A percentile compares a stretch with the other conserved stretches of the same genome.
These are phyloP conservation scores for Lontra canadensis DNA, from an alignment of 2,113 vertebrate species.

Conservation along the genomic window DNA sequence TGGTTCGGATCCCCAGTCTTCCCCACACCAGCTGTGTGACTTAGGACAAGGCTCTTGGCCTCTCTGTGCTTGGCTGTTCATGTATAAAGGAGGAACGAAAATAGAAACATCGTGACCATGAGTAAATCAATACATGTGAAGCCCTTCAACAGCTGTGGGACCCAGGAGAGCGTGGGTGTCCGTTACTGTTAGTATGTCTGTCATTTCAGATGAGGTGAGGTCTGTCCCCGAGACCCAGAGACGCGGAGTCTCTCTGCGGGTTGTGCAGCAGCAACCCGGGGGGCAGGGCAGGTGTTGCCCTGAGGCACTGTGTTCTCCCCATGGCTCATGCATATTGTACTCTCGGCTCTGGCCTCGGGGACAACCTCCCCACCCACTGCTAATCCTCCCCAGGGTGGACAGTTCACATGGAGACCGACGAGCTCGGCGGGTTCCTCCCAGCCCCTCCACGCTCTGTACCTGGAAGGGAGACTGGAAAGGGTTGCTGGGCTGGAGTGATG, in stretches of 20 bases:
- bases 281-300: background rate
- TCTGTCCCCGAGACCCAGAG: background rate
- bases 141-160: background rate
- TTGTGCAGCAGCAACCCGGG: background rate
- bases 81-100: background rate
- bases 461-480: background rate
- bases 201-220: background rate
- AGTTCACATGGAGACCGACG: fast-evolving
- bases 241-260: background rate
- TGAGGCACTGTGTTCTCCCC: background rate
- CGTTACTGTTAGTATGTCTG: background rate
- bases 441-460: background rate
- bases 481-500: background rate
- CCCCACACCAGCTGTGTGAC: background rate
- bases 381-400: background rate
- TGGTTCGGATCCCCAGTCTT: background rate
- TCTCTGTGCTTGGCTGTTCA: background rate
- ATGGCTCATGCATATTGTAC: background rate
- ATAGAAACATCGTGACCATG: background rate
- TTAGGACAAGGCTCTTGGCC: background rate
- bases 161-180: background rate
- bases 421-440: background rate
- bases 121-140: background rate
- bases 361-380: background rate
- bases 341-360: background rate